Evolutionary conservation across 2,888 invertebrate species (phyloP), one percentile per base, ranked within the genome.

Genomic region (Deilephila porcellus): DNA sequence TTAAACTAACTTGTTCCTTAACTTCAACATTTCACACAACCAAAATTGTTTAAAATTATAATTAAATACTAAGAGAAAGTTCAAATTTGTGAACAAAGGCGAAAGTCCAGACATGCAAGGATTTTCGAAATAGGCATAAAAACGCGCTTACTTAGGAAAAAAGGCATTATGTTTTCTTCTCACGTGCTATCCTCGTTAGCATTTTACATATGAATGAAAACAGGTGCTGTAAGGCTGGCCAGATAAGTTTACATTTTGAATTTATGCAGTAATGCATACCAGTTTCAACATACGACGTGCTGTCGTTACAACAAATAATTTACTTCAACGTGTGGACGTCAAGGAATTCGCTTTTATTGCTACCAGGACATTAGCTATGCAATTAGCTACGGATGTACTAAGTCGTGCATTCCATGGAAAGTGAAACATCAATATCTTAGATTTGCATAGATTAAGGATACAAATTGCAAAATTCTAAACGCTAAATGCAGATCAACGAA

Each of bases 61-160:
- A 25, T 67, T 45, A 52, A 25, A 17, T 8, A 67, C 11, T 17
- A 0, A 29, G 67, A 25, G 52, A 67, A 67, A 67, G 64, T 52
- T 6, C 25, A n/a, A 37, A 64, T 67, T 64, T 64, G 64, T 52
- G 67, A 17, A 67, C 67, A 67, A 67, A 67, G 59, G 71, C 59
- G 71, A 71, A 71, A 71, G 71, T 59, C 20, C 59, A 59, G 59
- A 71, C 71, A 71, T 59, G 71, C 59, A 29, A 25, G 32, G n/a
- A 8, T 59, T 71, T 37, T 59, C 59, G 20, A 59, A 59, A 34
- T 56, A 71, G 34, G 29, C 71, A 20, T 59, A 59, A 56, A 71
- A 56, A 71, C 20, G n/a, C 20, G 64, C 64, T 45, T 3, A 52
- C 25, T 67, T 67, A 67, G 67, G 52, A 52, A 67, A 52, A 67